These are phyloP conservation scores for Origma solitaria DNA, from an alignment of 2,113 vertebrate species.

Conservation along the genomic window DNA sequence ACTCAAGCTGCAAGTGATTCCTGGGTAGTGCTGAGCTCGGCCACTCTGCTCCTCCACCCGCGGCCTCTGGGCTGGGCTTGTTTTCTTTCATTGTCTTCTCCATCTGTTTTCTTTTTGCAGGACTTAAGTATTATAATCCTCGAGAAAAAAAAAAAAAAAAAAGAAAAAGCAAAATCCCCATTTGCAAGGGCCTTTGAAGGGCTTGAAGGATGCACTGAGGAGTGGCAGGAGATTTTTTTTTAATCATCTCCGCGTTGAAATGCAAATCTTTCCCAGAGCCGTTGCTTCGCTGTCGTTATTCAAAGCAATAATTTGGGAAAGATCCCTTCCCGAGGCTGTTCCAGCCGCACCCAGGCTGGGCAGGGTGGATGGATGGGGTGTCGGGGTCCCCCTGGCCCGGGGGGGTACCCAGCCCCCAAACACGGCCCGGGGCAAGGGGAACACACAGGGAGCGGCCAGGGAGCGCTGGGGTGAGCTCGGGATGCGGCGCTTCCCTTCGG, in stretches of 20 bases:
- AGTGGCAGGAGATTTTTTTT: not conserved
- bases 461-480: not conserved
- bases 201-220: not conserved
- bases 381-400: rapidly evolving
- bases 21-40: not conserved
- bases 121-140: not conserved
- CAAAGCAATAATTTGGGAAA: not conserved
- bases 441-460: not conserved
- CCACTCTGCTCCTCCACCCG: not conserved
- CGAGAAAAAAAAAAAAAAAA: not conserved
- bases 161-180: rapidly evolving
- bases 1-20: not conserved
- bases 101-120: conserved; percentile 1
- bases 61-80: not conserved
- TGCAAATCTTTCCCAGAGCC: not conserved
- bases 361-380: not conserved
- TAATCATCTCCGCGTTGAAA: not conserved
- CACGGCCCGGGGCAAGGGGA: rapidly evolving
- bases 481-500: rapidly evolving
- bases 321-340: not conserved
- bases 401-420: not conserved
- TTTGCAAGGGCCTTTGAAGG: not conserved
- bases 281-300: not conserved
- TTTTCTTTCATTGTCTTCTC: not conserved
- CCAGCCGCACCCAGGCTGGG: not conserved